Conservation (phyloP, 92 coral and sea anemone species). For the Galaxea fascicularis region DNA sequence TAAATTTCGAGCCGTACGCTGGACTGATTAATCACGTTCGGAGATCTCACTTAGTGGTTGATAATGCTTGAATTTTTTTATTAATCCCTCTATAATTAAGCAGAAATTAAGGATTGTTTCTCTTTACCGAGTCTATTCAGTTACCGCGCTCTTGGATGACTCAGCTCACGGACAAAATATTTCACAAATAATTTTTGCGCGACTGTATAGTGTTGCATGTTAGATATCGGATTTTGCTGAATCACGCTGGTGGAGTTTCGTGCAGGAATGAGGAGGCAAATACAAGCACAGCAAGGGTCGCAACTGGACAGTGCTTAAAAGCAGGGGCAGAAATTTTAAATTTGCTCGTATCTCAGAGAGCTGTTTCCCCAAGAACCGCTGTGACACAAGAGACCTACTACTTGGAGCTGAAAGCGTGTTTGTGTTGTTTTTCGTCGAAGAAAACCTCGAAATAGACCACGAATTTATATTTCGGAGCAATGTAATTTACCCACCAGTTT, state of each 20-base stretch:
- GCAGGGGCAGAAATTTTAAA: not conserved
- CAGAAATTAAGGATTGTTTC: not conserved
- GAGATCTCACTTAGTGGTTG: not conserved
- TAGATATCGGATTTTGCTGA: not conserved
- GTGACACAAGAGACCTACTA: not conserved
- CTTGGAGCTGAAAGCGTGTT: not conserved
- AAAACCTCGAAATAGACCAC: not conserved
- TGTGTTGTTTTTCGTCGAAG: too few relatives aligned
- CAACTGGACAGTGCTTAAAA: not conserved
- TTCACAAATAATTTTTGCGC: not conserved
- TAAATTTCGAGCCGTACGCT: not conserved
- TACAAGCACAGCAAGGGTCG: not conserved
- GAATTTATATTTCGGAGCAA: not conserved
- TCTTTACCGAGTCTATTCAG: not conserved
- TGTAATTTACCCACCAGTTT: not conserved
- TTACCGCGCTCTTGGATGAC: constrained; percentile 4
- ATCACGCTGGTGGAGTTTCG: not conserved
- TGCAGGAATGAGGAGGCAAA: not conserved
- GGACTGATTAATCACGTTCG: not conserved
- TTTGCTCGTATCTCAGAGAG: not conserved
- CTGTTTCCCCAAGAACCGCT: not conserved
- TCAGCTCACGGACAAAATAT: constrained; percentile 1
- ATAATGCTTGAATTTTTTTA: not conserved
- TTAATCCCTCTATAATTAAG: not conserved
- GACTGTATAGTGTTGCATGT: not conserved